Evolutionary conservation across 2,797 vertebrate species (phyloP), one percentile per base, ranked within the genome.

Genomic region (Phalanger gymnotis): DNA sequence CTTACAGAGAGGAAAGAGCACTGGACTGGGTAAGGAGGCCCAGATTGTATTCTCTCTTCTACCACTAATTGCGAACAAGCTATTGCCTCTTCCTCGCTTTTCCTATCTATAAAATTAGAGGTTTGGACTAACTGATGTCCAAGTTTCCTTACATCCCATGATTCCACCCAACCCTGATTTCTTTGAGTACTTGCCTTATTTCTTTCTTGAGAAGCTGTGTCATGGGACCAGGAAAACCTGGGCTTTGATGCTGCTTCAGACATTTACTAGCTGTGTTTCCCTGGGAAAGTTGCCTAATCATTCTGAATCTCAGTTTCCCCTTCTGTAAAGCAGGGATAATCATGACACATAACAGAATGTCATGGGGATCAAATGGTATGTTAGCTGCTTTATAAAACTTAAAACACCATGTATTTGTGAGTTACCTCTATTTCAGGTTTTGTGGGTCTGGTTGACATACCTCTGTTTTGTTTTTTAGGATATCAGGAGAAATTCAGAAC

Each of bases 401-500:
- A 47, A 47, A 51, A 34, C 40, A 47, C 40, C 22, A 51, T 47
- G 1, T 27, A 47, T 87, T 51, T 47, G 73, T 51, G 73, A 87
- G 7, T 9, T 51, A 27, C 40, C 11, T 87, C 52, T 92, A 57
- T 54, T 52, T 81, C 4, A 1, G 81, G 54, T 58, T 91, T 27
- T 27, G 1, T 0, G 4, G 22, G 55, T 22, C 56, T 53, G 57
- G 53, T 51, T 96, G 54, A 97, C 28, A 47, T 4, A 12, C 22
- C 25, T 30, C 25, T 53, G 13, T 53, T 96, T 96, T 96, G 94
- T 95, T 97, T 97, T 94, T 12, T 93, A 98, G 98, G 97, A 97
- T 98, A 97, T 97, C 96, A 0, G 97, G 98, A 90, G 96, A 98
- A 53, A 53, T 97, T 94, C 97, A 96, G 96, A 97, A 25, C 90